Evolutionary conservation across 2,797 vertebrate species (phyloP).

Genomic region (Sphaeramia orbicularis): DNA sequence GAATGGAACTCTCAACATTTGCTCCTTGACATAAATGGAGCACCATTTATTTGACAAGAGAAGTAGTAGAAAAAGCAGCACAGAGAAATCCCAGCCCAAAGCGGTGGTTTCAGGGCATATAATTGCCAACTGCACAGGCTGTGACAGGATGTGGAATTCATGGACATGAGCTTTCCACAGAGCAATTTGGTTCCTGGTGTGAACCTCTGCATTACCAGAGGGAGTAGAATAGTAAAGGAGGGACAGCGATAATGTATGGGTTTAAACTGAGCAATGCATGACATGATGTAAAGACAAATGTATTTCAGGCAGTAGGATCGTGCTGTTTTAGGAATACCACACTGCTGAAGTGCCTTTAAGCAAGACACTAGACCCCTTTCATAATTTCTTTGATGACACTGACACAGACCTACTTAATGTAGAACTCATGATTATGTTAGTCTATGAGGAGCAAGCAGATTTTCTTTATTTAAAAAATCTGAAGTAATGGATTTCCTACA

Average conservation of each 20-base stretch:
- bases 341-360: slow-evolving; percentile 21
- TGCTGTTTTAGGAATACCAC: slow-evolving; percentile 13
- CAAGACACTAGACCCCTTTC: slow-evolving; percentile 14
- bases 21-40: slow-evolving; percentile 5
- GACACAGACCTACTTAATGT: background rate
- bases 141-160: slow-evolving; percentile 84
- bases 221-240: slow-evolving; percentile 27
- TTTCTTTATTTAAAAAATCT: background rate
- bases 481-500: background rate
- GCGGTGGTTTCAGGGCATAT: slow-evolving; percentile 60
- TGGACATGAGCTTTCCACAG: slow-evolving; percentile 61
- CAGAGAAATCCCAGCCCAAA: slow-evolving; percentile 31
- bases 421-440: slow-evolving; percentile 7
- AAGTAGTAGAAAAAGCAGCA: slow-evolving; percentile 8
- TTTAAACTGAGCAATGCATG: slow-evolving; percentile 27
- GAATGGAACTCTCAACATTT: slow-evolving; percentile 20
- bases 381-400: background rate
- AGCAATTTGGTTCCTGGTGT: slow-evolving; percentile 66
- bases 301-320: slow-evolving; percentile 10
- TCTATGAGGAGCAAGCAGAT: no score
- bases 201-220: slow-evolving; percentile 54
- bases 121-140: slow-evolving; percentile 80
- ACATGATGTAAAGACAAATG: slow-evolving; percentile 38
- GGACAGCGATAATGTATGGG: slow-evolving; percentile 16
- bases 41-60: background rate